Evolutionary conservation across 2,113 vertebrate genomes (phyloP), one percentile per base, ranked within the genome.

Genomic region (Pholis gunnellus): DNA sequence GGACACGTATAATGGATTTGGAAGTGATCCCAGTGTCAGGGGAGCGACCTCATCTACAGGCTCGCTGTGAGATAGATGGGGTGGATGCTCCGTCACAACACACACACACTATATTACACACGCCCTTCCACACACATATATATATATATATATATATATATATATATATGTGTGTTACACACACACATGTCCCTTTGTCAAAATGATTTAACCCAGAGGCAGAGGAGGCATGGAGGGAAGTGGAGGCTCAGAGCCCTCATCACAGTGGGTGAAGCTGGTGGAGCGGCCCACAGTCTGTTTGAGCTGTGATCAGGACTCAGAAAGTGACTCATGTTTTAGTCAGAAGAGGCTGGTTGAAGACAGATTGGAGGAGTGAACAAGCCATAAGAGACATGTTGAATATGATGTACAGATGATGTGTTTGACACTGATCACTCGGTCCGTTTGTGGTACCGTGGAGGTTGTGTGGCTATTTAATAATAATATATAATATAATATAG

Each of bases 211-310:
- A 82, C 78, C 78, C 59, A 17, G 67, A 79, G 84, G 75, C 56
- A 44, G 29, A 71, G 77, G 64, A 56, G 40, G 31, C 48, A 34
- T 36, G 44, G 9, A 18, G 40, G 44, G 54, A 42, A 64, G 66
- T 5, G 27, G 63, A 31, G 61, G 59, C 68, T 81, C 72, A 67
- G 42, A 75, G 79, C 20, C 44, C 68, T 74, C 70, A 75, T 82
- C 84, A 80, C 56, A 60, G 72, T 38, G 40, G 66, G 57, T 81
- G 82, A 74, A 61, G 64, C 84, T 57, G 56, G 61, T 78, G 44
- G 81, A 89, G 79, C n/a, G 10, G 50, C 63, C 77, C 66, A 36
- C 64, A 66, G 78, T 77, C 82, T 87, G 90, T 83, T 82, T 87
- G 64, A 82, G 64, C 75, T 72, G 67, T 66, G 84, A 85, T 90